A percentile compares a stretch with the other conserved stretches of the same genome.
phyloP scores from a whole-genome alignment of 2,113 vertebrate species.

The Elephantulus edwardii region DNA sequence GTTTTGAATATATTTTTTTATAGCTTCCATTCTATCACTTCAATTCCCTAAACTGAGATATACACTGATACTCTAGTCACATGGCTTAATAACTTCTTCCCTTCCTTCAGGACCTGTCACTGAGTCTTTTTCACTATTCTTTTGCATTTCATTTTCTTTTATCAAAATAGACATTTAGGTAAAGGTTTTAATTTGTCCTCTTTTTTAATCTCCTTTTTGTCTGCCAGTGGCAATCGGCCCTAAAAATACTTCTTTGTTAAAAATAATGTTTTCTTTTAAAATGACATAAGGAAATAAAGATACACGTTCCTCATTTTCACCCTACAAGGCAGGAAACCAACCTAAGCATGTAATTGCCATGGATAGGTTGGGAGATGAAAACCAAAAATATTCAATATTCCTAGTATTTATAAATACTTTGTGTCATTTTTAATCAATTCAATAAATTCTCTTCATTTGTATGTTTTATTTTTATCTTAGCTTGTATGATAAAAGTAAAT shows the following conservation, averaged over 20 bases:
- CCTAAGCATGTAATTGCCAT: not conserved
- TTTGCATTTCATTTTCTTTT: not conserved
- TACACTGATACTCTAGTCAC: not conserved
- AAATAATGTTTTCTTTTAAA: conserved; percentile 1
- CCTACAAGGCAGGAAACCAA: not conserved
- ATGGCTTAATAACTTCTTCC: not conserved
- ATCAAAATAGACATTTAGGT: not conserved
- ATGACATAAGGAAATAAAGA: not conserved
- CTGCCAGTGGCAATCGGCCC: not conserved
- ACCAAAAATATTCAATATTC: not conserved
- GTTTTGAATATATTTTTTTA: not conserved
- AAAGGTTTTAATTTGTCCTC: conserved; percentile 14
- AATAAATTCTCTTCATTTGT: not conserved
- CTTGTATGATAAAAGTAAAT: not conserved
- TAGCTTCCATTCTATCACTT: not conserved
- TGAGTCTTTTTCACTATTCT: not conserved
- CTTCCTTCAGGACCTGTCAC: not conserved
- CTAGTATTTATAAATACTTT: conserved; percentile 11
- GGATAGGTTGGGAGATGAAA: not conserved
- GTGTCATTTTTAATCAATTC: not conserved
- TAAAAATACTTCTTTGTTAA: not conserved
- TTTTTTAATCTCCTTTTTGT: conserved; percentile 11
- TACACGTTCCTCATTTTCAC: not conserved
- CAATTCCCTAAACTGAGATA: not conserved
- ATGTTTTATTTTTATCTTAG: not conserved